Conservation (phyloP, 2,888 invertebrate genomes). For the Synanthedon vespiformis region DNA sequence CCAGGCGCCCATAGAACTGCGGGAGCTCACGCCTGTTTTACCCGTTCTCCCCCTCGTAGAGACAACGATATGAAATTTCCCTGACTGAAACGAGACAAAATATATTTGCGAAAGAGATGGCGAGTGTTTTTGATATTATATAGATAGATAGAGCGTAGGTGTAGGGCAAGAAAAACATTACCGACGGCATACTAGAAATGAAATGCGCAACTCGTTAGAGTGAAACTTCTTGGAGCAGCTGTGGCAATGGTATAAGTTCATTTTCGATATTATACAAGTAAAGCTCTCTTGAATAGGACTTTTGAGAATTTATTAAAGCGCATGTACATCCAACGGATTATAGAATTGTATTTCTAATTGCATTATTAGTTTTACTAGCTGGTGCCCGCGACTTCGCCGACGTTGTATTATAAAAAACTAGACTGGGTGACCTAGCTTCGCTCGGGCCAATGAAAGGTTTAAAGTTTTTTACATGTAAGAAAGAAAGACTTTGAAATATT, state of each 20-base stretch:
- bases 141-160: slow-evolving; percentile 9
- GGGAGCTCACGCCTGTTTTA: not conserved
- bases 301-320: too few species aligned
- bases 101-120: slow-evolving; percentile 6
- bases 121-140: slow-evolving; percentile 2
- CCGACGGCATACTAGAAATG: slow-evolving; percentile 11
- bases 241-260: slow-evolving; percentile 23
- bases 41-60: not conserved
- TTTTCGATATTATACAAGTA: slow-evolving; percentile 32
- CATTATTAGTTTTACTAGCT: too few species aligned
- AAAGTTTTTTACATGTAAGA: too few species aligned
- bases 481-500: too few species aligned
- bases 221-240: slow-evolving; percentile 32
- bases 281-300: slow-evolving; percentile 14
- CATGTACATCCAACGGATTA: too few species aligned
- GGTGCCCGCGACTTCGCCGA: too few species aligned
- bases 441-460: too few species aligned
- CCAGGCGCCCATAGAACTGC: slow-evolving; percentile 1
- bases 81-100: slow-evolving; percentile 5
- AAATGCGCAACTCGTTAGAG: slow-evolving; percentile 29
- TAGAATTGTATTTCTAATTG: too few species aligned
- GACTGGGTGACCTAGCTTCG: too few species aligned
- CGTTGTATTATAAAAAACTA: too few species aligned
- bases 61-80: slow-evolving; percentile 1
- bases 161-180: slow-evolving; percentile 15